A percentile compares a stretch with the other conserved stretches of the same genome.
phyloP scores from a whole-genome alignment of 1,140 invertebrate species.

The Battus philenor region DNA sequence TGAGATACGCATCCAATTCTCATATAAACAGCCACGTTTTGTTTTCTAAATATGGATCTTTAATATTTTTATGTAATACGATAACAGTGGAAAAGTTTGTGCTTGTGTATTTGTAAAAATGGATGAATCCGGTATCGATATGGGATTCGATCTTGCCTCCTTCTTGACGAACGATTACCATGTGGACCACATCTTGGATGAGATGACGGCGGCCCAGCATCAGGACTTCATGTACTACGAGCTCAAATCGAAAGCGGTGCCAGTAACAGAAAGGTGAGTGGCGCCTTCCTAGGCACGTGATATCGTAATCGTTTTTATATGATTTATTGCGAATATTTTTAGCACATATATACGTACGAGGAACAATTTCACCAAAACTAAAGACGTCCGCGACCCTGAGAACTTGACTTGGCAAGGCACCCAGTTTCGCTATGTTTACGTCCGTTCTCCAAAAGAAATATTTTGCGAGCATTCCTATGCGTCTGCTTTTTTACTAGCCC shows the following conservation, averaged over 20 bases:
- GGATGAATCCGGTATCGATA: constrained; percentile 83
- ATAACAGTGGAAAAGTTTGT: constrained; percentile 57
- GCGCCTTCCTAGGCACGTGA: constrained; percentile 19
- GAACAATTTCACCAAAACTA: constrained; percentile 63
- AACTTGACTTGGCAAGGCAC: constrained; percentile 60
- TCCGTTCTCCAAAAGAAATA: constrained; percentile 27
- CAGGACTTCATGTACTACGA: constrained; percentile 84
- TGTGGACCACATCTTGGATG: constrained; percentile 76
- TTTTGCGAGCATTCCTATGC: constrained; percentile 30
- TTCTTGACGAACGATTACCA: constrained; percentile 76
- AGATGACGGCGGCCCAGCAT: constrained; percentile 69
- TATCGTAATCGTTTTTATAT: constrained; percentile 13
- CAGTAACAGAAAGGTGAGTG: constrained; percentile 78
- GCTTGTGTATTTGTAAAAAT: constrained; percentile 66
- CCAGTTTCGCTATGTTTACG: constrained; percentile 52
- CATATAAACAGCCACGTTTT: constrained; percentile 45
- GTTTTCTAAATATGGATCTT: constrained; percentile 47
- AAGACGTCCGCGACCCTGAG: constrained; percentile 58
- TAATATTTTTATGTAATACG: constrained; percentile 35
- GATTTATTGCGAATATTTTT: constrained; percentile 56
- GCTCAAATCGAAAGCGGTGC: constrained; percentile 80
- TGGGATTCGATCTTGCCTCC: constrained; percentile 83
- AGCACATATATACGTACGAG: constrained; percentile 50
- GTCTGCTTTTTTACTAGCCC: constrained; percentile 18
- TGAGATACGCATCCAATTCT: constrained; percentile 42